Base-by-base conservation (phyloP, 2,888 invertebrate species). In the Merodon equestris region DNA sequence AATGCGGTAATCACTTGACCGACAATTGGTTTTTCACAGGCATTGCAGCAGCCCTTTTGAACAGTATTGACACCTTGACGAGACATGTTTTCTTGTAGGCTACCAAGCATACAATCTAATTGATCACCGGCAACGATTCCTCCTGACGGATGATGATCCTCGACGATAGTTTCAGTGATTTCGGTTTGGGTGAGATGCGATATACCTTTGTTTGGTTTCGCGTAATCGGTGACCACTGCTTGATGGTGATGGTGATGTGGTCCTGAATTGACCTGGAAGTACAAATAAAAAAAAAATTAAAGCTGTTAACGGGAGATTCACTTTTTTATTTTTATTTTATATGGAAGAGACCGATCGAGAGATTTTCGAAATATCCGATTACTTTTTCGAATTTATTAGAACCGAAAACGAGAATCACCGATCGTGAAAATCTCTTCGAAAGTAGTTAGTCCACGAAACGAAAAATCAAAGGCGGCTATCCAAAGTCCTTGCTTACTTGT, bases 11-110 rank as follows among this genome's bases (percentile, higher is more conserved):
- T 89, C 86, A 93, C 94, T 93, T 98, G 98, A 84, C 99, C 99
- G 77, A 99, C 97, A 90, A 99, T 99, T 83, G 99, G 97, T 87
- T 99, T 99, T 89, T 97, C 96, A 91, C 99, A 99, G 84, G 97
- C 97, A 88, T 93, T 97, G 93, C 99, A 99, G 91, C 98, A 97
- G 86, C 99, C 99, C 91, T 99, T 99, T 89, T 99, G 98, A 85
- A 98, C 97, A 82, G 98, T 98, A 89, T 95, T 97, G 82, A 99
- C 97, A 90, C 99, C 99, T 92, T 99, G 99, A 88, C 97, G 95
- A 90, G 95, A 97, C 97, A 99, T 97, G 91, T 98, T 97, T 88
- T 96, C 96, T 88, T 97, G 97, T 84, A 97, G 92, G 82, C 86
- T 89, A 73, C 89, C 89, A 84, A 89, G 89, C 89, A 89, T 89